Base-by-base conservation (phyloP, 2,888 invertebrate species). In the Quadroppia sp. region DNA sequence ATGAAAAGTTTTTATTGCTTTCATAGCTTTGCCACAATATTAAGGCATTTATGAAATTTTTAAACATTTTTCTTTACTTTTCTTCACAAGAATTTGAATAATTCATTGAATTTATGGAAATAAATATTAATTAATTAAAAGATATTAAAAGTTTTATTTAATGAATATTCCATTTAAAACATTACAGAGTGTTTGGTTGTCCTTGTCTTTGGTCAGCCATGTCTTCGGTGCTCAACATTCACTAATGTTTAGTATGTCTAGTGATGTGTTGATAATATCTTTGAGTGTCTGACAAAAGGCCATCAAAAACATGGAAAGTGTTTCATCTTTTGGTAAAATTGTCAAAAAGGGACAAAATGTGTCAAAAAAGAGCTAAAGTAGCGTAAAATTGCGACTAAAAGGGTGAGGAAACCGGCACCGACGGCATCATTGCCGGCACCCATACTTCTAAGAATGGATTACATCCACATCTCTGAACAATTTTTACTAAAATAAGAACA, bases 351-450 rank as follows among this genome's bases (percentile, higher is more conserved):
- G 30, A 40, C 36, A 36, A 7, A n/a, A n/a, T 30, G 9, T n/a
- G 11, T 32, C 20, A 64, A 64, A 64, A 64, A 64, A 23, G 64
- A 64, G 20, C 64, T 64, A 64, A 64, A 64, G 32, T 20, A 64
- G 64, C 64, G 64, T 64, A 40, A 64, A 64, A 64, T 64, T 64
- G 64, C 64, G 9, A 23, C 64, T 2, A 36, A 40, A 64, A 64
- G 64, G 64, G 64, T 64, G 64, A 64, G 64, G 20, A 64, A 64
- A 56, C 7, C 28, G 56, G 56, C 56, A 56, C 56, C 56, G 56
- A 30, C 56, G 15, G 9, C 45, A 3, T 1, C 56, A 28, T 13
- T 13, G 15, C 36, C 40, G 36, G n/a, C 40, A 64, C 36, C 40
- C n/a, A 61, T 13, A 61, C 20, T 64, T 20, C 64, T 64, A 32